Conservation (phyloP, 2,888 invertebrate species). For the Dasypolia templi region DNA sequence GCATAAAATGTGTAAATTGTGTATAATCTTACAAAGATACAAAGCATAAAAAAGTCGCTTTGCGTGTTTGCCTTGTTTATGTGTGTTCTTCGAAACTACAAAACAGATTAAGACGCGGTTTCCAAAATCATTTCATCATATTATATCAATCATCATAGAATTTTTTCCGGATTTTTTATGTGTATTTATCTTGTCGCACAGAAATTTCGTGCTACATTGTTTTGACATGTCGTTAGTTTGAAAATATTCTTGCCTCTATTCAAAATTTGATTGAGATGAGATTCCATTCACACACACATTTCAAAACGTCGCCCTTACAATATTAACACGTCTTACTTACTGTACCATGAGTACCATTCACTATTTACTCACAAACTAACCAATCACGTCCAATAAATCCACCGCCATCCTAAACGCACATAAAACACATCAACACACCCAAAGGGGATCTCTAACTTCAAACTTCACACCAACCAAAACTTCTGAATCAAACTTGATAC, state of each 20-base stretch:
- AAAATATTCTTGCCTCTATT: background rate
- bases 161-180: no score
- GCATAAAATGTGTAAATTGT: no score
- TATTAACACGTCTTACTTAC: background rate
- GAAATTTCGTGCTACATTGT: no score
- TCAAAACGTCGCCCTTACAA: no score
- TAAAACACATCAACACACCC: constrained; percentile 24
- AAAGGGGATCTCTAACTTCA: constrained; percentile 22
- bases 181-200: no score
- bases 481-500: constrained; percentile 36
- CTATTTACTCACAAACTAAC: background rate
- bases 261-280: background rate
- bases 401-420: background rate
- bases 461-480: constrained; percentile 32
- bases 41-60: no score
- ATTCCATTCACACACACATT: background rate
- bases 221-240: background rate
- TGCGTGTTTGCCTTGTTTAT: no score
- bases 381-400: constrained; percentile 3
- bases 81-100: no score
- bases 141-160: no score
- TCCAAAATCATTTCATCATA: no score
- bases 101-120: no score
- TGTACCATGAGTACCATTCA: background rate
- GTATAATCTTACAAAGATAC: no score